phyloP scores from a whole-genome alignment of 2,888 invertebrate species.

The Pseudococcus viburni region DNA sequence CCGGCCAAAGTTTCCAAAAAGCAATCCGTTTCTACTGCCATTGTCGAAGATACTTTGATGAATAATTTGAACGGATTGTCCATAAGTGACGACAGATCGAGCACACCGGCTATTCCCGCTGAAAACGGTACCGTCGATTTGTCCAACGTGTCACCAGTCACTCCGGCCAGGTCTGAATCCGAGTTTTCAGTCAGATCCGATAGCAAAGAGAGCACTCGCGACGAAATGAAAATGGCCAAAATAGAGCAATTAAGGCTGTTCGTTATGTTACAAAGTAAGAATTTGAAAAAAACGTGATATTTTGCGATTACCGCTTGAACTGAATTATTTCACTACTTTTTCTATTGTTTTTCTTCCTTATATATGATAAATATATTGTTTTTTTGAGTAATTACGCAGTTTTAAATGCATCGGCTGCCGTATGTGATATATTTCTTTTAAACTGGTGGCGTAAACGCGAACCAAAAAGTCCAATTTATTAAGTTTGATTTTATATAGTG shows the following conservation, averaged over 20 bases:
- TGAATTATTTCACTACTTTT: background rate
- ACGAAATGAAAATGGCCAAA: background rate
- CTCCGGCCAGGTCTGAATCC: background rate
- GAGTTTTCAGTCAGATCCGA: slow-evolving; percentile 3
- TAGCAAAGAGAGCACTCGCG: background rate
- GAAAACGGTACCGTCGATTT: background rate
- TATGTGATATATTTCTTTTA: no score
- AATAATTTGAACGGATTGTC: slow-evolving; percentile 7
- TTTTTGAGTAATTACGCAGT: background rate
- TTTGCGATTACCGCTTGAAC: background rate
- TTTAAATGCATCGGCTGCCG: background rate
- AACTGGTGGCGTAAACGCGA: no score
- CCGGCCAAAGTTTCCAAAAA: background rate
- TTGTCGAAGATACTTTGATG: background rate
- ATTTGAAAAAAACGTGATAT: background rate
- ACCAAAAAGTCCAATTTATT: background rate
- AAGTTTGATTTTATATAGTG: background rate
- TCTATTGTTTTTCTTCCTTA: background rate
- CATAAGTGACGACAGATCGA: background rate
- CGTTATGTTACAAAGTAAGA: slow-evolving; percentile 4
- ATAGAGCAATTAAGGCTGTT: slow-evolving; percentile 8
- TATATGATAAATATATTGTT: background rate
- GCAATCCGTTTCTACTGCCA: background rate
- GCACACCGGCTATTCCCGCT: background rate
- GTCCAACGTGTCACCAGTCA: background rate